Evolutionary conservation across 1,140 invertebrate species (phyloP).

Genomic region (Lysiphlebus fabarum): DNA sequence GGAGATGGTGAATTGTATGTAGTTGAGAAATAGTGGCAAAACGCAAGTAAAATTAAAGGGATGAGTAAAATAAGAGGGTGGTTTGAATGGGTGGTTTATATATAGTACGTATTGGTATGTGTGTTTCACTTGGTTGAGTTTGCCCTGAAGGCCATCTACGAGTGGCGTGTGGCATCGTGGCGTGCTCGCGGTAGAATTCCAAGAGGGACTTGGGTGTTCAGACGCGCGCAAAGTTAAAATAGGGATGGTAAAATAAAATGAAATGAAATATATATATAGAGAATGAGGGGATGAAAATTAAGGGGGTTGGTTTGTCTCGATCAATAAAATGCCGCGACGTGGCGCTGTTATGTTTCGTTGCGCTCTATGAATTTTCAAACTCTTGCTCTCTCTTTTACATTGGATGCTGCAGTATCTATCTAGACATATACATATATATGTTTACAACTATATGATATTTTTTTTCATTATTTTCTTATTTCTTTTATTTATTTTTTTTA

Average conservation of each 20-base stretch:
- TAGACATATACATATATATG: too few relatives aligned
- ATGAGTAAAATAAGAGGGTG: neutral
- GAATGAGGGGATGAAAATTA: constrained; percentile 22
- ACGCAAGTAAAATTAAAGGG: too few relatives aligned
- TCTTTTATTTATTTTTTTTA: too few relatives aligned
- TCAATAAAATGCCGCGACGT: constrained; percentile 50
- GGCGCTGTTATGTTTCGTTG: constrained; percentile 30
- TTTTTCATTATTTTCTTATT: too few relatives aligned
- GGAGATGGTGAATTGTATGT: too few relatives aligned
- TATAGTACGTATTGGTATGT: constrained; percentile 27
- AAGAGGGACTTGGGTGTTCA: constrained; percentile 22
- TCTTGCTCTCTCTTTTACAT: constrained; percentile 25
- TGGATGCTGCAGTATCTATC: constrained; percentile 15
- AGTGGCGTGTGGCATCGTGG: constrained; percentile 27
- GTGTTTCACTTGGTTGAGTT: constrained; percentile 30
- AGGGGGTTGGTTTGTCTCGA: constrained; percentile 28
- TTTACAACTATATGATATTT: too few relatives aligned
- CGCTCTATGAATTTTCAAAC: too few relatives aligned
- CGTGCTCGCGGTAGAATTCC: constrained; percentile 23
- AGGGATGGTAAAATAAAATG: constrained; percentile 21
- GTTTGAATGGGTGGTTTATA: constrained; percentile 16
- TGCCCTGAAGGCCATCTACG: constrained; percentile 34
- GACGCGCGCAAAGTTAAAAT: constrained; percentile 15
- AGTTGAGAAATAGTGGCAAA: too few relatives aligned
- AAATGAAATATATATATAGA: constrained; percentile 8